These are phyloP conservation scores for Micrastur ruficollis DNA, from an alignment of 2,797 vertebrate genomes.

Conservation along the genomic window DNA sequence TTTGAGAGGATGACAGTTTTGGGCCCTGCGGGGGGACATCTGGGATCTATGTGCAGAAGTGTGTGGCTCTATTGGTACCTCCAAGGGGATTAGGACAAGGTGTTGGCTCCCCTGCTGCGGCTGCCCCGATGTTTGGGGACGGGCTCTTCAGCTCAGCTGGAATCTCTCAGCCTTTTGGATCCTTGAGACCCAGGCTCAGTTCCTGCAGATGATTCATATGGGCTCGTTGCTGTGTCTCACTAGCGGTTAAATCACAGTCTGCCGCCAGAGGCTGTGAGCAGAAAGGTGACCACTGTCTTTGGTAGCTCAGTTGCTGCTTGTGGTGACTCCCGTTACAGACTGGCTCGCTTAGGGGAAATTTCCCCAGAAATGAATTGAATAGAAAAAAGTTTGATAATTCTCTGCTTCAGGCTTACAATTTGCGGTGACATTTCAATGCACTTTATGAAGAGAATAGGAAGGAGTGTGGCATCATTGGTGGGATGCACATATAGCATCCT, in stretches of 20 bases:
- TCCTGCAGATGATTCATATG: neutral
- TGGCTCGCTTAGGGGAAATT: neutral
- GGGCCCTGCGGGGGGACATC: neutral
- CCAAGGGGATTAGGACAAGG: neutral
- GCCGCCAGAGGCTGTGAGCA: neutral
- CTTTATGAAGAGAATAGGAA: neutral
- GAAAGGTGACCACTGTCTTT: neutral
- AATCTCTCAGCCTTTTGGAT: neutral
- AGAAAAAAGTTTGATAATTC: neutral
- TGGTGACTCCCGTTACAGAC: neutral
- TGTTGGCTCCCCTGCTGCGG: neutral
- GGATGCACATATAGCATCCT: neutral
- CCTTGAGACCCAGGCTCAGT: neutral
- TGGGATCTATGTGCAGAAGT: fast-evolving
- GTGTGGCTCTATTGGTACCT: fast-evolving
- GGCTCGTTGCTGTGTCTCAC: neutral
- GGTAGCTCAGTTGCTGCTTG: neutral
- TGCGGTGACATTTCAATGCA: neutral
- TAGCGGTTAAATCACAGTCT: neutral
- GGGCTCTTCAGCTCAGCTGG: neutral
- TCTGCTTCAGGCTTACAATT: neutral
- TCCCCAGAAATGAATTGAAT: neutral
- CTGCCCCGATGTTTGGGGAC: neutral
- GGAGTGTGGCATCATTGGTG: no score
- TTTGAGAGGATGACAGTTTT: neutral